Base-by-base conservation (phyloP, 1,140 invertebrate species). In the Sitobion miscanthi region DNA sequence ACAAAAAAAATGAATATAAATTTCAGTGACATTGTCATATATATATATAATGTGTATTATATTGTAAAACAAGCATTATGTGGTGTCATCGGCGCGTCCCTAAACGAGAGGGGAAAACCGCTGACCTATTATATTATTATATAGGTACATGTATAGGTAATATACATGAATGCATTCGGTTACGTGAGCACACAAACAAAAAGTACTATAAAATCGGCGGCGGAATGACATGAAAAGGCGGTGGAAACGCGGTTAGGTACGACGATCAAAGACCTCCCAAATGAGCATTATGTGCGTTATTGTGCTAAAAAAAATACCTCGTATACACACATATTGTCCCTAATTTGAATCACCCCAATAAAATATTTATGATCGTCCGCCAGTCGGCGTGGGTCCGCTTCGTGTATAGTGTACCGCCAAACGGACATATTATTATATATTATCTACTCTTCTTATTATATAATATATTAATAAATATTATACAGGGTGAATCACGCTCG, bases 321-420 rank as follows among this genome's bases (percentile, higher is more conserved):
- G 42, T 45, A 45, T 2, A 77, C 83, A 54, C 45, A 62, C 30
- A 14, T 82, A 49, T 82, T 82, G 69, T 91, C 69, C 57, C 47
- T 54, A 54, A 85, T 92, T 92, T 85, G 91, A 85, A 92, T 92
- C 91, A 85, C 82, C 91, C 91, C 77, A 54, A 92, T 85, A 92
- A 92, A 92, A 92, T 85, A 42, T 92, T 92, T 85, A 92, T 52
- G 49, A 85, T 85, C 69, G 45, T 9, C n/a, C 85, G 49, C 14
- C 6, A 30, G 42, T 87, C 85, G 14, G 85, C 85, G 30, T 30
- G 86, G n/a, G 47, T 30, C 38, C 23, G 11, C 23, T 25, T 2
- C 23, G 6, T 38, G 30, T 62, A 62, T 30, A 57, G 57, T 62
- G 11, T 62, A 62, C 57, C 57, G 57, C 57, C 25, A 77, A 5